Percentiles rank a stretch among this genome's conserved stretches.
Evolutionary conservation across 2,797 vertebrate genomes (phyloP).

Genomic region (Alca torda): DNA sequence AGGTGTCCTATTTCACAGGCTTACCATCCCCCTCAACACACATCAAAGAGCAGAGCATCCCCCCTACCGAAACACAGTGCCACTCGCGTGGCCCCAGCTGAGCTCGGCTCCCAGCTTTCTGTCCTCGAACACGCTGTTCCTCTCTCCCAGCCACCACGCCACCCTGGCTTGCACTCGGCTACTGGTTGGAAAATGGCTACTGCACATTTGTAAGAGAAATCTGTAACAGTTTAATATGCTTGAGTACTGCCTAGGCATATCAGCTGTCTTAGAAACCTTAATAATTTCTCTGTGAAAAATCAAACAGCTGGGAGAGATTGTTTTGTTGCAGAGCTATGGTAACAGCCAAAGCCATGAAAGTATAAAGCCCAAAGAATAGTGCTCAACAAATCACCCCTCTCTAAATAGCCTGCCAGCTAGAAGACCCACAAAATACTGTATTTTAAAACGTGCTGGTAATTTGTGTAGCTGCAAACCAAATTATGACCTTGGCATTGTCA

Average conservation of each 20-base stretch:
- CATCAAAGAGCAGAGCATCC: background rate
- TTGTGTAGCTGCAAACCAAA: background rate
- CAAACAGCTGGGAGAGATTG: background rate
- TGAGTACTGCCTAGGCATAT: background rate
- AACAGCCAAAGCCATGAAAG: background rate
- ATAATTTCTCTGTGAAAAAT: background rate
- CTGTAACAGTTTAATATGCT: background rate
- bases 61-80: background rate
- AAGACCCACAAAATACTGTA: background rate
- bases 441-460: background rate
- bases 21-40: background rate
- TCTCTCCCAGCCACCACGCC: background rate
- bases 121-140: background rate
- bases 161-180: fast-evolving
- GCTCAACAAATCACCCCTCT: background rate
- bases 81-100: fast-evolving
- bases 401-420: background rate
- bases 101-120: background rate
- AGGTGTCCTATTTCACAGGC: background rate
- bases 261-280: background rate
- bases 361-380: background rate
- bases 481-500: background rate
- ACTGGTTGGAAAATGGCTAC: background rate
- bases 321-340: background rate
- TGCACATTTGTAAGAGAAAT: background rate